Evolutionary conservation across 2,113 vertebrate genomes (phyloP), one percentile per base, ranked within the genome.

Genomic region (Actinemys pallida): DNA sequence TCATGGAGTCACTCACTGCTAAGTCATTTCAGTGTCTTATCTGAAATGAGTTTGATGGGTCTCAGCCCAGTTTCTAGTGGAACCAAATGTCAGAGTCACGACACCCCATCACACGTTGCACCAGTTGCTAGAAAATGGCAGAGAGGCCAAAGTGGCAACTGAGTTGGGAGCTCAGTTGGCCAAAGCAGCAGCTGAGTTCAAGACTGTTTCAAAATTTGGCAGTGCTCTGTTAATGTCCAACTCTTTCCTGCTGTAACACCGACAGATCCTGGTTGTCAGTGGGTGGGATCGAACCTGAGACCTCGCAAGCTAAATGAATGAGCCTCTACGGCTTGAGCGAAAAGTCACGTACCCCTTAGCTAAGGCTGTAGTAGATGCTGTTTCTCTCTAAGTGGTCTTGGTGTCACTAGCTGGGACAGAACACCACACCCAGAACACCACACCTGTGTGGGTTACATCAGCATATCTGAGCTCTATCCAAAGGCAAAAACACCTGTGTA

Each of bases 11-110:
- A 25, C 24, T 78, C 42, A 25, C 42, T 2, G 24, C 87, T 72
- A 91, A 91, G 86, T 96, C 95, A 95, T 94, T 95, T 50, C 94
- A 93, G 96, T 95, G 95, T 91, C 84, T 81, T 59, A 25, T 19
- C 78, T 7, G 39, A 88, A 94, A 96, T 79, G 54, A 95, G 13
- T 31, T 59, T 1, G 16, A 83, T 92, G 83, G 90, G 47, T 94
- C 47, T 95, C 84, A 90, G 82, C 78, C 85, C 91, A 54, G 54
- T 95, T 31, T 35, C 92, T 89, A 94, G 87, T 94, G 92, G 89
- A 52, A 52, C 88, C 88, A 93, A 2, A 91, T 90, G 65, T 89
- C 69, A 94, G 86, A 86, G 91, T 89, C 93, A 95, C 16, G 87
- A 83, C 95, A 93, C 93, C 80, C 31, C 52, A 89, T 52, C 85